These are phyloP conservation scores for Amblyraja radiata DNA, from an alignment of 2,797 vertebrate genomes.

Conservation along the genomic window DNA sequence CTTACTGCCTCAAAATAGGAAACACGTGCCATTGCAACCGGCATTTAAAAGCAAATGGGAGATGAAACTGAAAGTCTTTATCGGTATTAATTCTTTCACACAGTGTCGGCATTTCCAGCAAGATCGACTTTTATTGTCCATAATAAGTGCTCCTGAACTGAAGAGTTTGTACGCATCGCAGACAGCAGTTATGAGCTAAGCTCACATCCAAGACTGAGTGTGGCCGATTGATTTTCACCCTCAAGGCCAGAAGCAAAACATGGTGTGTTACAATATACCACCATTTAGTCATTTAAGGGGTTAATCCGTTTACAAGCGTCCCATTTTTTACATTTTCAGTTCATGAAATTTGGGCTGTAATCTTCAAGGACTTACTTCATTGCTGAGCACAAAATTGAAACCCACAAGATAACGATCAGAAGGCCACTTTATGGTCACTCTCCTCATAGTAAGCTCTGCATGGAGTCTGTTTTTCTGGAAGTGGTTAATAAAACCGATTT, in stretches of 20 bases:
- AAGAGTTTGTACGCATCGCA: too few relatives aligned
- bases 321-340: background rate
- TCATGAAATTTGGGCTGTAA: background rate
- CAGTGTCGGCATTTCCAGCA: too few relatives aligned
- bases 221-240: too few relatives aligned
- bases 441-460: background rate
- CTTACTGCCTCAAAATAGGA: background rate
- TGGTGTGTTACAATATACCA: background rate
- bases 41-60: background rate
- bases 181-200: too few relatives aligned
- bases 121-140: too few relatives aligned
- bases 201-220: too few relatives aligned
- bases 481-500: slow-evolving; percentile 5
- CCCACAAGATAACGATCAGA: background rate
- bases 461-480: background rate
- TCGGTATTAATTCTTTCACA: too few relatives aligned
- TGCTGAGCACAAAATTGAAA: background rate
- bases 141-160: too few relatives aligned
- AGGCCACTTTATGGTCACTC: background rate
- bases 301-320: too few relatives aligned
- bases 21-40: background rate
- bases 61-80: too few relatives aligned
- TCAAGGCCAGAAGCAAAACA: too few relatives aligned
- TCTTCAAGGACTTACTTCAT: background rate
- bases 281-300: background rate